Conservation (phyloP, 1,140 invertebrate species). For the Oreohelix idahoensis region DNA sequence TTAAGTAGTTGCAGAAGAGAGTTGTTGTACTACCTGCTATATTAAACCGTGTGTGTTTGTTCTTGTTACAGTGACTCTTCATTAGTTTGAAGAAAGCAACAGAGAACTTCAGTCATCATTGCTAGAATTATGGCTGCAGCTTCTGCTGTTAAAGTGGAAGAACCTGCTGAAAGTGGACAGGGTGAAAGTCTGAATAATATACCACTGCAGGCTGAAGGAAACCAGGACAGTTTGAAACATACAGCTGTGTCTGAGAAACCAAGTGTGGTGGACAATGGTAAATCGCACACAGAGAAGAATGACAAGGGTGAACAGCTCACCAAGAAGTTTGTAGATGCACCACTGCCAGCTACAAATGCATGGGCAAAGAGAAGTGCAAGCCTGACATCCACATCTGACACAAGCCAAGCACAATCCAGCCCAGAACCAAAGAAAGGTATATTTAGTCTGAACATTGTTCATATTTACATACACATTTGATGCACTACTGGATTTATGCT, state of each 20-base stretch:
- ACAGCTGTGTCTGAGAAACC: neutral
- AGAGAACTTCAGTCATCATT: neutral
- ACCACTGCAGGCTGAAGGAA: conserved; percentile 10
- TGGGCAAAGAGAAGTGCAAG: conserved; percentile 26
- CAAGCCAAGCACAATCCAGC: neutral
- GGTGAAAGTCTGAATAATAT: conserved; percentile 13
- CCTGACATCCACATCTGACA: neutral
- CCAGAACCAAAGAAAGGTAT: conserved; percentile 1
- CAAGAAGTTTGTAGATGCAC: conserved; percentile 36
- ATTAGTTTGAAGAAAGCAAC: neutral
- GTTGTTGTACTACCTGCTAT: no score
- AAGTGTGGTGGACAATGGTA: neutral
- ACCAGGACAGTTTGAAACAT: conserved; percentile 12
- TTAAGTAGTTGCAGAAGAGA: no score
- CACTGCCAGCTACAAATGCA: conserved; percentile 31
- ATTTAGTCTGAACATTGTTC: no score
- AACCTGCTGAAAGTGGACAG: conserved; percentile 20
- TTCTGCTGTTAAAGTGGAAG: conserved; percentile 28
- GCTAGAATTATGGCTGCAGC: conserved; percentile 33
- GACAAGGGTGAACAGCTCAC: neutral
- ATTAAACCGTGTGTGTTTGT: no score
- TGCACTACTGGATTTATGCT: no score
- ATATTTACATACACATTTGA: no score
- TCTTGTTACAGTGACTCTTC: no score
- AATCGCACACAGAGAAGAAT: neutral